Evolutionary conservation across 1,140 invertebrate genomes (phyloP).

Genomic region (Drosophila kohkoa): DNA sequence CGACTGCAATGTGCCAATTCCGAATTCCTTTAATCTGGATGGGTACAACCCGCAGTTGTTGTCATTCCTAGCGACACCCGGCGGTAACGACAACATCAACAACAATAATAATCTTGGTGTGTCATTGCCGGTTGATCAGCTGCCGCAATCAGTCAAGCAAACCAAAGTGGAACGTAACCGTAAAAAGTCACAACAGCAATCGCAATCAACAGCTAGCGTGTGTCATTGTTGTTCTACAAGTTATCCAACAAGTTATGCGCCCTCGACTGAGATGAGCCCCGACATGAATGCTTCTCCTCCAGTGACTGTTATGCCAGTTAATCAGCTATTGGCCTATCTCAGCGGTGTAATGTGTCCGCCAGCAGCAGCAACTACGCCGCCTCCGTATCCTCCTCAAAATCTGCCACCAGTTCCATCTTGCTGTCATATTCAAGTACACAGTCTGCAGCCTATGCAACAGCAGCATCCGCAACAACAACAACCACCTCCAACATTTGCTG

Average conservation of each 20-base stretch:
- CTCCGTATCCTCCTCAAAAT: background rate
- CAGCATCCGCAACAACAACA: constrained; percentile 8
- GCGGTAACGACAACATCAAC: constrained; percentile 1
- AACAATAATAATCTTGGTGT: background rate
- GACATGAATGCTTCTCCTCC: background rate
- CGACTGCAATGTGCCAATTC: constrained; percentile 65
- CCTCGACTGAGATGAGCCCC: background rate
- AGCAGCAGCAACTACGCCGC: constrained; percentile 7
- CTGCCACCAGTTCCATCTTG: constrained; percentile 1
- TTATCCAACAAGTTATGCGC: background rate
- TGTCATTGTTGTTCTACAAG: background rate
- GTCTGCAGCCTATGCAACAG: constrained; percentile 20
- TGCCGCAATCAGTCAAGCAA: background rate
- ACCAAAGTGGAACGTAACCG: background rate
- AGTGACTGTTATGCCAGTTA: background rate
- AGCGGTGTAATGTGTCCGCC: background rate
- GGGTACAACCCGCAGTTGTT: constrained; percentile 34
- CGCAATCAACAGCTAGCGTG: background rate
- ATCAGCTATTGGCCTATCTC: constrained; percentile 1
- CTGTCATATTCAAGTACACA: constrained; percentile 23
- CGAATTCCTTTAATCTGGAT: constrained; percentile 50
- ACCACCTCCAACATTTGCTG: background rate
- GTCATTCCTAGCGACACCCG: background rate
- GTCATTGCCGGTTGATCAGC: background rate
- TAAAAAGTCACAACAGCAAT: background rate